phyloP scores from a whole-genome alignment of 2,113 vertebrate genomes.

The Ictalurus furcatus region DNA sequence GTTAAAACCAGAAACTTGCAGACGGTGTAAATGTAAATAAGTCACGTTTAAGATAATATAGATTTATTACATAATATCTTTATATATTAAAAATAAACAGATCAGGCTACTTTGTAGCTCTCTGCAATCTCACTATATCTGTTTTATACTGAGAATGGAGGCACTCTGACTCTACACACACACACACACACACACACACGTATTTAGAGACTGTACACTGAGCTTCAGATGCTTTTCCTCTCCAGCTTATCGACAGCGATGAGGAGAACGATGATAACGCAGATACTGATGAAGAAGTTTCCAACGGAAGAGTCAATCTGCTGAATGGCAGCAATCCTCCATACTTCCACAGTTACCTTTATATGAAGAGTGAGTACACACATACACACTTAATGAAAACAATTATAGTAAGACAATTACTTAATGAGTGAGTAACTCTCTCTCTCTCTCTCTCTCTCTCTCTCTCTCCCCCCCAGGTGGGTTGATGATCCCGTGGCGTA shows the following conservation, averaged over 20 bases:
- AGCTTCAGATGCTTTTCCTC: neutral
- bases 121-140: no score
- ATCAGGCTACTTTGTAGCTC: no score
- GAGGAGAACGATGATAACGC: slow-evolving; percentile 87
- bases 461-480: neutral
- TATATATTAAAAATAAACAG: no score
- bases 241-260: slow-evolving; percentile 85
- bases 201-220: neutral
- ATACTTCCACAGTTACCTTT: slow-evolving; percentile 92
- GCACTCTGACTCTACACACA: neutral
- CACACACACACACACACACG: neutral
- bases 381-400: neutral
- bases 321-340: slow-evolving; percentile 85
- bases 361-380: slow-evolving; percentile 83
- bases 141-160: neutral
- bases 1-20: neutral
- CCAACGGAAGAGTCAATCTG: slow-evolving; percentile 77
- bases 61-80: no score
- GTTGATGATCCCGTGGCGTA: slow-evolving; percentile 88
- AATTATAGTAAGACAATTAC: no score
- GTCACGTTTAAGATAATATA: no score
- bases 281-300: slow-evolving; percentile 90
- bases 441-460: neutral
- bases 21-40: neutral
- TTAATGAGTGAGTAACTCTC: no score